Evolutionary conservation across 53 echinoderm and acorn worm species (phyloP), one percentile per base, ranked within the genome.

Genomic region (Crossaster papposus): DNA sequence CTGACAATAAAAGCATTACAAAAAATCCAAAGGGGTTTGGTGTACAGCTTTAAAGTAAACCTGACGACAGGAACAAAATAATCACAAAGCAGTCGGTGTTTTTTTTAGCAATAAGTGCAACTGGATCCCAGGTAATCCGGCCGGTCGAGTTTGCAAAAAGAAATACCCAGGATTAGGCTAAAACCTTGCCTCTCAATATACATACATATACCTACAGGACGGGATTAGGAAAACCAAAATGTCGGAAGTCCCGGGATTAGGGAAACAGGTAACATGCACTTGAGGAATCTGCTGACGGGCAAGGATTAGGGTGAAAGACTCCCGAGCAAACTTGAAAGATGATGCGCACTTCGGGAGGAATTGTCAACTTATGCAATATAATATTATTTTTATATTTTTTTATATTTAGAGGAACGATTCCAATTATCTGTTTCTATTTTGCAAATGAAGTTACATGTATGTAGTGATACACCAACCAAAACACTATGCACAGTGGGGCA

Each of bases 221-320:
- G 50, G 26, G 83, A 83, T 83, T 83, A 70, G 30, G 51, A 83
- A 83, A 51, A n/a, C n/a, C 51, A 68, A 83, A 83, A 71, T 72
- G 85, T 85, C 72, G 72, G 44, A 5, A 31, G 73, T 36, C 6
- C 9, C 33, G 26, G 65, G 83, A 26, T 35, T 83, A 35, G 38
- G 65, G 65, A 65, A 70, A 62, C 62, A 14, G 23, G 62, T 62
- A 18, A 62, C 23, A 23, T 62, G 62, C 18, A 62, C n/a, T n/a
- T n/a, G n/a, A 62, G 62, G 62, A 6, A 62, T 62, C 62, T 11
- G 8, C 62, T 62, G 17, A 23, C 9, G 9, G 44, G 44, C 44
- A 44, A 44, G 44, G 44, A 0, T 44, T 44, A 9, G 44, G 9
- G 44, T 5, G 44, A 9, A 9, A 44, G 44, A 44, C 5, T 44